Evolutionary conservation across 2,888 invertebrate species (phyloP).

Genomic region (Heliothis peltigera): DNA sequence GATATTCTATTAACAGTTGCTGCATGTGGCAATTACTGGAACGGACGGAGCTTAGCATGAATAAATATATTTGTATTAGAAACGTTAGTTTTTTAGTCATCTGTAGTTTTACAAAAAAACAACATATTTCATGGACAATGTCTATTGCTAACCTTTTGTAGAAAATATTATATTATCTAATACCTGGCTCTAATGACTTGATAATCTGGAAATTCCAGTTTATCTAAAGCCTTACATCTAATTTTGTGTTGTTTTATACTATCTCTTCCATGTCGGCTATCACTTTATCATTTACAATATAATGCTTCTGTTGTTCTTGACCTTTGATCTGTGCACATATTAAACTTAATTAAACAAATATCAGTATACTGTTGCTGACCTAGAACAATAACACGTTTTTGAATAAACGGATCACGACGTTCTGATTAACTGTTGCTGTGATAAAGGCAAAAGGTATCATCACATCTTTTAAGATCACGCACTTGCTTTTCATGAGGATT

Average conservation of each 20-base stretch:
- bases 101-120: too few relatives aligned
- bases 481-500: background rate
- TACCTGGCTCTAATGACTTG: constrained; percentile 11
- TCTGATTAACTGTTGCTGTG: constrained; percentile 16
- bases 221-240: constrained; percentile 41
- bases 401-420: constrained; percentile 24
- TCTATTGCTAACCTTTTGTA: constrained; percentile 19
- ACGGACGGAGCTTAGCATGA: background rate
- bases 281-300: constrained; percentile 22
- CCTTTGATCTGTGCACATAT: constrained; percentile 27
- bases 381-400: constrained; percentile 43
- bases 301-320: constrained; percentile 22
- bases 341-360: constrained; percentile 36
- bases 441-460: background rate
- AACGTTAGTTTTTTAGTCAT: background rate
- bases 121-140: too few relatives aligned
- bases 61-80: background rate
- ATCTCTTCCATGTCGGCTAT: constrained; percentile 35
- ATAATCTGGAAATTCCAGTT: constrained; percentile 19
- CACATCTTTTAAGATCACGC: background rate
- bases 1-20: constrained; percentile 7
- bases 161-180: too few relatives aligned
- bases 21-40: constrained; percentile 5
- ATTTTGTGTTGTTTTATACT: constrained; percentile 26
- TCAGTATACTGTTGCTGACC: constrained; percentile 27